Conservation (phyloP, 2,113 vertebrate species). For the Arothron firmamentum region DNA sequence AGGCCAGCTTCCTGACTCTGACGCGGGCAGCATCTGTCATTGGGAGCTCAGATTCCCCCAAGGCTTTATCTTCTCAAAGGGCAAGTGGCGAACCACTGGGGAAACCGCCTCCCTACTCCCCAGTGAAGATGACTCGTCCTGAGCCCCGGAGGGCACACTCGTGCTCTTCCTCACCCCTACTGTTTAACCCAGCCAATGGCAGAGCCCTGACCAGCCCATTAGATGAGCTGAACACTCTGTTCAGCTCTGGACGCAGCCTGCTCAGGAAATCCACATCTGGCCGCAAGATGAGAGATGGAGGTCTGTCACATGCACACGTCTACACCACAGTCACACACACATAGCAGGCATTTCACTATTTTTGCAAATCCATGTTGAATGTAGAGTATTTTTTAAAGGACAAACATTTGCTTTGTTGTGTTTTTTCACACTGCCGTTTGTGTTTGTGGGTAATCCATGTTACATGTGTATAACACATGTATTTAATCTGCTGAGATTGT, state of each 20-base stretch:
- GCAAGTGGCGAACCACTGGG: constrained; percentile 69
- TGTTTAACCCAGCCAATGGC: constrained; percentile 83
- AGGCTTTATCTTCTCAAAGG: constrained; percentile 66
- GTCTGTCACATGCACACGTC: constrained; percentile 70
- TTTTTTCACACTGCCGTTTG: no score
- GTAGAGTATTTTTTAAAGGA: no score
- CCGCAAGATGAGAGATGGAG: constrained; percentile 85
- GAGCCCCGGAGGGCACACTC: constrained; percentile 80
- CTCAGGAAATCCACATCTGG: constrained; percentile 87
- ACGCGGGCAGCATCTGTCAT: constrained; percentile 67
- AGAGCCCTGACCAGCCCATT: constrained; percentile 88
- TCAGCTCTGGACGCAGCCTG: constrained; percentile 88
- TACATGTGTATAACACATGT: no score
- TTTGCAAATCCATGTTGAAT: no score
- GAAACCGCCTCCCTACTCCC: constrained; percentile 79
- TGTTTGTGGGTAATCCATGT: no score
- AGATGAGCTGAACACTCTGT: constrained; percentile 91
- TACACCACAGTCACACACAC: not conserved
- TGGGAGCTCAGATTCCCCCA: constrained; percentile 73
- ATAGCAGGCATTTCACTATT: not conserved
- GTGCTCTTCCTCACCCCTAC: constrained; percentile 78
- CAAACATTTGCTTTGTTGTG: no score
- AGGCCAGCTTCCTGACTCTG: constrained; percentile 70
- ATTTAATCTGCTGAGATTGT: no score
- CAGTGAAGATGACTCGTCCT: constrained; percentile 77